Base-by-base conservation (phyloP, 2,888 invertebrate species). In the Sinopyrophorus schimmeli region DNA sequence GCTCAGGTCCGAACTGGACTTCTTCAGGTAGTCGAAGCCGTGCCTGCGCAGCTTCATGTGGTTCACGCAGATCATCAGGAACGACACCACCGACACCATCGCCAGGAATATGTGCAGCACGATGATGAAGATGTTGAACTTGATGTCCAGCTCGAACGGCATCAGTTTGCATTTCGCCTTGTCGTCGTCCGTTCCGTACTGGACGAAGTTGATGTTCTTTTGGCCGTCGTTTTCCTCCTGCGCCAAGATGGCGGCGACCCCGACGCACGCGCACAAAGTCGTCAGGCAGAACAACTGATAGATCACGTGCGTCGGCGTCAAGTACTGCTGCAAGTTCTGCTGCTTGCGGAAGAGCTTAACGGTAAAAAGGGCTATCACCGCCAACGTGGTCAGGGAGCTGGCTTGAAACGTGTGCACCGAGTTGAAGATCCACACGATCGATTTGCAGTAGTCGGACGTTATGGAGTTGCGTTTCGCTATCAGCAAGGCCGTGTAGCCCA, bases 211-310 rank as follows among this genome's bases (percentile, higher is more conserved):
- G 6, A 27, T 10, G 12, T 21, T 38, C 21, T 55, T 48, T 24
- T 41, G 24, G 18, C 38, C 31, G 10, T 50, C 54, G 7, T 60
- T 59, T 7, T 69, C 47, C 11, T 55, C 64, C 41, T 69, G 69
- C 1, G 78, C 78, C 47, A 79, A 66, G 11, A 79, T 72, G 10
- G 77, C 76, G 7, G 78, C 78, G 0, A 77, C 75, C 0, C 78
- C 79, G 1, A 79, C 77, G 61, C 78, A 75, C 1, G 75, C 73
- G 51, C 77, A 76, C 16, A 79, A 65, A 10, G 77, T 74, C 5
- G 76, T 76, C 46, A 79, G 62, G 34, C 77, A 78, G 43, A 75
- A 76, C 39, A 79, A 58, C 60, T 79, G 79, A 59, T 79, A 79
- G 18, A 74, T 64, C 15, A 76, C 64, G 49, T 75, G 75, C 1